phyloP scores from a whole-genome alignment of 2,888 invertebrate genomes.

The Drosophila anomalipes region DNA sequence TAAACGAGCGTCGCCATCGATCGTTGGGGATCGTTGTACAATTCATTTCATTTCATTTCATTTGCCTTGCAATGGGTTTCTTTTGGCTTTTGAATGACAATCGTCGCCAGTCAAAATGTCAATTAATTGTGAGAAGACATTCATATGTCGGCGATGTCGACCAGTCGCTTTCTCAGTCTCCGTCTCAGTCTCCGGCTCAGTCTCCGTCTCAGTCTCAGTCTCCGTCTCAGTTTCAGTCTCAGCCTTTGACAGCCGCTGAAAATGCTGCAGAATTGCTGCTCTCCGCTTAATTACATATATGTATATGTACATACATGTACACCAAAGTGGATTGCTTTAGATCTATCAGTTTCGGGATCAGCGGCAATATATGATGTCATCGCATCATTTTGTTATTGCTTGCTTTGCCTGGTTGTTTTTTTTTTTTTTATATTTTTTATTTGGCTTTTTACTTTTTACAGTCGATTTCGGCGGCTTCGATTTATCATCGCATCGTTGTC shows the following conservation, averaged over 20 bases:
- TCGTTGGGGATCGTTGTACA: neutral
- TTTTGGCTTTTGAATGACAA: slow-evolving; percentile 69
- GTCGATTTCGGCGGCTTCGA: slow-evolving; percentile 44
- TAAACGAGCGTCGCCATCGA: slow-evolving; percentile 22
- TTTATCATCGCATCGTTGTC: slow-evolving; percentile 72
- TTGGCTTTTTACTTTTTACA: slow-evolving; percentile 7
- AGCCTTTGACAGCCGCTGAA: slow-evolving; percentile 32
- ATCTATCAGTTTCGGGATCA: slow-evolving; percentile 40
- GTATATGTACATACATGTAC: neutral
- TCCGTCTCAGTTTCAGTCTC: neutral
- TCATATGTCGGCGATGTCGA: slow-evolving; percentile 55
- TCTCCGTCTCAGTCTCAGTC: neutral
- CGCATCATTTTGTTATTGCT: slow-evolving; percentile 10
- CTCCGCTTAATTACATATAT: slow-evolving; percentile 49
- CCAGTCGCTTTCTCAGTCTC: neutral
- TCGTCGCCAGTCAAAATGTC: slow-evolving; percentile 77
- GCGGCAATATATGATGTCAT: slow-evolving; percentile 46
- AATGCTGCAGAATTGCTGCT: slow-evolving; percentile 25
- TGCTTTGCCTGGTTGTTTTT: neutral
- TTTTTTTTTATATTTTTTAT: neutral
- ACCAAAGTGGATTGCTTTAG: slow-evolving; percentile 11
- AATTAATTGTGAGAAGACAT: slow-evolving; percentile 76
- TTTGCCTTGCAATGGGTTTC: slow-evolving; percentile 37
- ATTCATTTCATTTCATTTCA: slow-evolving; percentile 11
- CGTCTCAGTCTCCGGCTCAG: neutral